Conservation (phyloP, 2,797 vertebrate species). For the Numenius phaeopus region DNA sequence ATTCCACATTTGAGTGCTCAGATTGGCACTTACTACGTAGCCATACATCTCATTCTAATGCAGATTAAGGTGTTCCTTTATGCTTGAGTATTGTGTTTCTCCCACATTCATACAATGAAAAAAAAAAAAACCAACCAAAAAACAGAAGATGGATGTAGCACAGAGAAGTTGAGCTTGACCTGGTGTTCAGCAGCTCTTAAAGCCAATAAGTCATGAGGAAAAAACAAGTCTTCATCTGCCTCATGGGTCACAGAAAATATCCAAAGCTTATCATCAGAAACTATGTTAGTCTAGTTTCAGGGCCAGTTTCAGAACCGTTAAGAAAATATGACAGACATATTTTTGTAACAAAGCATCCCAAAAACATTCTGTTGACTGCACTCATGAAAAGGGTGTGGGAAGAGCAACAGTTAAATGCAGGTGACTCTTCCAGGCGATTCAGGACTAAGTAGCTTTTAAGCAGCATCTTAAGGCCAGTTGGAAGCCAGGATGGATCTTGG, state of each 20-base stretch:
- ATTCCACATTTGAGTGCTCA: slow-evolving; percentile 39
- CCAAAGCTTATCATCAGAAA: neutral
- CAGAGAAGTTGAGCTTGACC: neutral
- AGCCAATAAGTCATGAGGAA: neutral
- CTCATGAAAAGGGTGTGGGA: neutral
- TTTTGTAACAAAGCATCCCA: neutral
- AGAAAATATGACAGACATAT: neutral
- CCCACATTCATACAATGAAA: neutral
- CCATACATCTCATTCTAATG: slow-evolving; percentile 15
- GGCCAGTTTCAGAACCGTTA: neutral
- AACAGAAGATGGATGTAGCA: neutral
- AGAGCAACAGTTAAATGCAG: neutral
- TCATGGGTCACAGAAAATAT: neutral
- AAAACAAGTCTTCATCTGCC: neutral
- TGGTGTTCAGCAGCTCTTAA: neutral
- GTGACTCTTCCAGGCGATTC: neutral
- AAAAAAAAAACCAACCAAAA: neutral
- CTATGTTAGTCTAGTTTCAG: neutral
- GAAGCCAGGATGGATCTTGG: neutral
- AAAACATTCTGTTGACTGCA: neutral
- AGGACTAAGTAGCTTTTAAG: neutral
- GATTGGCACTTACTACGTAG: neutral
- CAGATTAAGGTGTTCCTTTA: slow-evolving; percentile 20
- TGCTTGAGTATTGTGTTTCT: slow-evolving; percentile 16
- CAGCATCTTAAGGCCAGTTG: neutral